Percentiles rank a stretch among this genome's conserved stretches.
Evolutionary conservation across 2,797 vertebrate species (phyloP).

Genomic region (Novumbra hubbsi): DNA sequence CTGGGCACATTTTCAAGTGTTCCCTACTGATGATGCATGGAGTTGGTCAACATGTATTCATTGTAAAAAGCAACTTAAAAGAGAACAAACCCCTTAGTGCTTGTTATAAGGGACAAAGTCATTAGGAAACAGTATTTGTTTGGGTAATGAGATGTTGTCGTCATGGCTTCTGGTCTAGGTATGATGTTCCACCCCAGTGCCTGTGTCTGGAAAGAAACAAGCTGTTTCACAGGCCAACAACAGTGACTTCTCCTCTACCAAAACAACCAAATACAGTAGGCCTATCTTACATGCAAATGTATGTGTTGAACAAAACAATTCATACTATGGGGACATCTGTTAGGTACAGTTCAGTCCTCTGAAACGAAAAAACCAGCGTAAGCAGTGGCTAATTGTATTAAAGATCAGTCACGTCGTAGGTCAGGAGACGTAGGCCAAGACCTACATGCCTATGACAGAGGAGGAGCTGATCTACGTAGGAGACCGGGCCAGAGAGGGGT

Average conservation of each 20-base stretch:
- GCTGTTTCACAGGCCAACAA: background rate
- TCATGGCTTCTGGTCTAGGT: background rate
- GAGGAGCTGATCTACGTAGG: background rate
- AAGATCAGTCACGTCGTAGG: background rate
- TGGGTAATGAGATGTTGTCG: slow-evolving; percentile 1
- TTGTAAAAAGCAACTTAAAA: slow-evolving; percentile 2
- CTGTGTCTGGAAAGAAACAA: background rate
- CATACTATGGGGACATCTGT: background rate
- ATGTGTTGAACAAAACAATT: background rate
- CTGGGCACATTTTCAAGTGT: background rate
- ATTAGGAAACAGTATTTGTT: background rate
- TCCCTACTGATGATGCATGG: background rate
- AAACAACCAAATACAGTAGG: background rate
- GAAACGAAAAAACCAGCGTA: background rate
- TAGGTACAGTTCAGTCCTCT: background rate
- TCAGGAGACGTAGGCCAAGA: background rate
- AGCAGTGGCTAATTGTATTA: background rate
- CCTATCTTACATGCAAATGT: background rate
- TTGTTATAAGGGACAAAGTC: too few relatives aligned
- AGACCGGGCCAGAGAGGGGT: background rate
- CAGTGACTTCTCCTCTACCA: background rate
- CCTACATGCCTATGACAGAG: background rate
- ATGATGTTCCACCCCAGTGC: background rate
- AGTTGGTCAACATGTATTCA: background rate
- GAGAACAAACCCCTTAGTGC: background rate